Conservation (phyloP, 2,888 invertebrate genomes). For the Copidosoma aretas region DNA sequence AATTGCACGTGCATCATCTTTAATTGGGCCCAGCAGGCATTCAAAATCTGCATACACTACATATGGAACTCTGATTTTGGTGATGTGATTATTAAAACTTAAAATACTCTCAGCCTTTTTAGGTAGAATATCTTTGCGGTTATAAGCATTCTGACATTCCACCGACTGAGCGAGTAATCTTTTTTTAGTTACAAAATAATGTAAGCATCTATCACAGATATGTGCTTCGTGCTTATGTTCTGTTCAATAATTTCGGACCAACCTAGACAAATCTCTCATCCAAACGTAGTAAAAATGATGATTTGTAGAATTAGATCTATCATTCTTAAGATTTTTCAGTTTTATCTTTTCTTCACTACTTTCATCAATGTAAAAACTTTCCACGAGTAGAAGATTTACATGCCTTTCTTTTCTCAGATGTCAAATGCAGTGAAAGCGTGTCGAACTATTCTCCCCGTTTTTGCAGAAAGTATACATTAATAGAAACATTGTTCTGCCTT, state of each 20-base stretch:
- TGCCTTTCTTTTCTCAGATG: no score
- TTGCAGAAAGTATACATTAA: neutral
- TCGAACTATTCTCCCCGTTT: neutral
- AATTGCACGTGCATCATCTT: neutral
- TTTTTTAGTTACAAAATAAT: neutral
- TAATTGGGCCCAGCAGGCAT: neutral
- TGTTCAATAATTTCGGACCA: no score
- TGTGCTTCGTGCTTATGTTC: no score
- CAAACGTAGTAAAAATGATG: no score
- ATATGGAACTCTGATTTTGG: constrained; percentile 9
- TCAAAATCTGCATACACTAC: constrained; percentile 25
- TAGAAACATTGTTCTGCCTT: neutral
- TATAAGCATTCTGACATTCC: neutral
- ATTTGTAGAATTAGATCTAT: no score
- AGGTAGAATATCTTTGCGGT: neutral
- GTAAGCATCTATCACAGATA: neutral
- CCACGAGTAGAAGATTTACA: no score
- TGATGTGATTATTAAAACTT: constrained; percentile 10
- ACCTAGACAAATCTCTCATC: no score
- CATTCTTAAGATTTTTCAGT: no score
- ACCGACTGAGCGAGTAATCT: neutral
- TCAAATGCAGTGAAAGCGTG: neutral
- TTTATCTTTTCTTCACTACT: neutral
- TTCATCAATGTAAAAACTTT: no score
- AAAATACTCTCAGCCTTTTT: constrained; percentile 7